Evolutionary conservation across 2,113 vertebrate species (phyloP), one percentile per base, ranked within the genome.

Genomic region (Anthoscopus minutus): DNA sequence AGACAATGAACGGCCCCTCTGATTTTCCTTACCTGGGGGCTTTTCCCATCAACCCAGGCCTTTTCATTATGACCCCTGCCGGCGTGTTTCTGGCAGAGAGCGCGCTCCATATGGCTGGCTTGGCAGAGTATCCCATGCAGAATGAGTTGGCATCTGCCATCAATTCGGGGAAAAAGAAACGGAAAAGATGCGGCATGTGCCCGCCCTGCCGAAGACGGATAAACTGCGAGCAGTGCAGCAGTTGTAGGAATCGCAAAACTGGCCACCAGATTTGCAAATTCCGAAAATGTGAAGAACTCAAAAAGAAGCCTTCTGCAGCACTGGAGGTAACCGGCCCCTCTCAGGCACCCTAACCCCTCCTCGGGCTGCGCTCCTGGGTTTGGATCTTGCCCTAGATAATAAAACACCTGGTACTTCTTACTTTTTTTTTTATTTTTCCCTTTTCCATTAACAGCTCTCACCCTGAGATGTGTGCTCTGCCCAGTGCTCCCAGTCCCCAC

Each of bases 191-290:
- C 48, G 99, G 99, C 97, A 99, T 99, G 99, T 99, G 99, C 93
- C 98, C 98, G 96, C 99, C 99, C 93, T 99, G 99, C 98, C 98
- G 99, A 96, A 98, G 99, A 98, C 98, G 99, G 98, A 99, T 99
- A 98, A 99, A 99, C 98, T 99, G 99, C 96, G 99, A 99, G 98
- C 99, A 99, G 96, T 99, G 99, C 98, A 99, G 99, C 98, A 99
- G 99, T 98, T 99, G 99, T 98, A 99, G 99, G 97, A 99, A 99
- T 98, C 99, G 99, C 98, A 99, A 99, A 98, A 99, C 99, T 94
- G 99, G 99, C 97, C 99, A 99, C 97, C 99, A 99, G 98, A 99
- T 99, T 99, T 99, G 99, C 98, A 99, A 99, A 98, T 99, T 99
- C 98, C 99, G 99, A 97, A 99, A 99, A 98, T 99, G 99, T 97